Percentiles rank a stretch among this genome's conserved stretches.
Evolutionary conservation across 2,113 vertebrate genomes (phyloP).

Genomic region (Sphaerodactylus townsendi): DNA sequence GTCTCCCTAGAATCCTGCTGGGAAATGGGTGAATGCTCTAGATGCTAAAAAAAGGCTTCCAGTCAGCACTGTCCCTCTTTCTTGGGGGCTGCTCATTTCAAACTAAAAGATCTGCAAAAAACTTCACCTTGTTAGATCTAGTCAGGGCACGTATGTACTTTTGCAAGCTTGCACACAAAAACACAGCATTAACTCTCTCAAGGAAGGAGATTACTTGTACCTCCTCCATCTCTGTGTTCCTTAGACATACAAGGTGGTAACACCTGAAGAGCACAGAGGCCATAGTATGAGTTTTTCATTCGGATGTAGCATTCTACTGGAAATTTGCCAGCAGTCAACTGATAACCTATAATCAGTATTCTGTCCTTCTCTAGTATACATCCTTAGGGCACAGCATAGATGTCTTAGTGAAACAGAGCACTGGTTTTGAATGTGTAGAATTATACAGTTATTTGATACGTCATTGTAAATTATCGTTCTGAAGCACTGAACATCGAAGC

Average conservation of each 20-base stretch:
- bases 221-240: not conserved
- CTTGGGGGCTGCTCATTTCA: not conserved
- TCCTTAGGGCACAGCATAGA: no score
- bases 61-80: not conserved
- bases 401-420: no score
- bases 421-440: no score
- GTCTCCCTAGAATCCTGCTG: no score
- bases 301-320: not conserved
- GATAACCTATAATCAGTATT: not conserved
- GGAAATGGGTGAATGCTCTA: not conserved
- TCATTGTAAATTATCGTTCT: not conserved
- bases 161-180: not conserved
- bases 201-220: not conserved
- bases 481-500: not conserved
- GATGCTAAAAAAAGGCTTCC: no score
- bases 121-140: not conserved
- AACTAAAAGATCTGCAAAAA: not conserved
- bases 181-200: not conserved
- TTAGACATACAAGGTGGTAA: not conserved
- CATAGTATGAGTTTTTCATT: no score
- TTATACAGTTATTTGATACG: no score
- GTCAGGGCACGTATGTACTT: not conserved
- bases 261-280: not conserved
- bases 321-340: not conserved
- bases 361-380: not conserved